A percentile compares a stretch with the other conserved stretches of the same genome.
These are phyloP conservation scores for Stramonita haemastoma DNA, from an alignment of 2,888 invertebrate species.

Conservation along the genomic window DNA sequence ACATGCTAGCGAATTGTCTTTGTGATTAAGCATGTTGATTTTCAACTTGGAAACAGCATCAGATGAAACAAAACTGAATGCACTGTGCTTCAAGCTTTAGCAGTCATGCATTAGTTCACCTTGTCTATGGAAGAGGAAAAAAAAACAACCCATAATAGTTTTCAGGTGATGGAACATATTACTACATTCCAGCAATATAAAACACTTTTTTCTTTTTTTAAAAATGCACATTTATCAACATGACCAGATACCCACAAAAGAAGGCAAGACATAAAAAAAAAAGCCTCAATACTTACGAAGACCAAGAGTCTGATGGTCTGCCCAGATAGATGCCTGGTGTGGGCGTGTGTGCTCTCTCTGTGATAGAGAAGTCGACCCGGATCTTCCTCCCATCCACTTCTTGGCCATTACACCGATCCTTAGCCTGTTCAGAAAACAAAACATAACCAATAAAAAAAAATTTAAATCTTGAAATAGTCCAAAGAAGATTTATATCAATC, in stretches of 20 bases:
- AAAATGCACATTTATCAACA: not conserved
- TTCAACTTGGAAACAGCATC: too few relatives aligned
- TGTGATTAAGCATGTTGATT: too few relatives aligned
- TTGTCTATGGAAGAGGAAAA: too few relatives aligned
- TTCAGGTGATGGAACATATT: not conserved
- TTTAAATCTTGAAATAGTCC: too few relatives aligned
- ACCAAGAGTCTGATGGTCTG: conserved; percentile 83
- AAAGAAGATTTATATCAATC: not conserved
- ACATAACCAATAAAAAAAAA: not conserved
- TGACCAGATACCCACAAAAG: not conserved
- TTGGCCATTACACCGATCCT: conserved; percentile 95
- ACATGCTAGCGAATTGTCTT: too few relatives aligned
- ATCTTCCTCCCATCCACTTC: conserved; percentile 95
- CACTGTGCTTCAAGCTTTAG: too few relatives aligned
- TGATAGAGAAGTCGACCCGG: conserved; percentile 96
- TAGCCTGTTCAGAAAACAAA: conserved; percentile 82
- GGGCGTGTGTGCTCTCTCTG: conserved; percentile 96
- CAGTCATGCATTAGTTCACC: too few relatives aligned
- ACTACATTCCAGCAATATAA: not conserved
- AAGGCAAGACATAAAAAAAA: not conserved
- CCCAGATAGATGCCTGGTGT: conserved; percentile 99
- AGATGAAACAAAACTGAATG: too few relatives aligned
- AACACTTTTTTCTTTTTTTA: not conserved
- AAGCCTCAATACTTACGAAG: not conserved
- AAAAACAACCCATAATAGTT: not conserved